These are phyloP conservation scores for Dinoponera quadriceps DNA, from an alignment of 1,140 invertebrate genomes.

Conservation along the genomic window DNA sequence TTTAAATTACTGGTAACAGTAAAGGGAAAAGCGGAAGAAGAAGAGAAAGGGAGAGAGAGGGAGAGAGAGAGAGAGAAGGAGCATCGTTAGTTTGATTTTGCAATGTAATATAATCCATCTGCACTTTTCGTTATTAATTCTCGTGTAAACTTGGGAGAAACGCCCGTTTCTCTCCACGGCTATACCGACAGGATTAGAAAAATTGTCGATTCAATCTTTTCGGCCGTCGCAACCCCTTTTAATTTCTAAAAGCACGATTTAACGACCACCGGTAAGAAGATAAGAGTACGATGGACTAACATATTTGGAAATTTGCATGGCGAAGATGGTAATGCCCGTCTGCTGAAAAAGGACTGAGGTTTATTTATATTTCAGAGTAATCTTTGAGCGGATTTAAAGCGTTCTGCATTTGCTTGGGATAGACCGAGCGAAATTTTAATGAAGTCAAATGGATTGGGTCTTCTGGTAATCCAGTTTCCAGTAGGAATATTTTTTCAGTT, in stretches of 20 bases:
- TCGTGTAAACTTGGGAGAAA: slow-evolving; percentile 14
- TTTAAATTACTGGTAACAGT: slow-evolving; percentile 55
- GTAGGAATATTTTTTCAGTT: slow-evolving; percentile 12
- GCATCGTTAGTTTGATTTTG: slow-evolving; percentile 55
- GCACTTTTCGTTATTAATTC: slow-evolving; percentile 56
- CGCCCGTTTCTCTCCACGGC: background rate
- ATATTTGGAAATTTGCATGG: slow-evolving; percentile 4
- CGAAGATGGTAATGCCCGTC: slow-evolving; percentile 20
- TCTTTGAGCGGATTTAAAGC: slow-evolving; percentile 26
- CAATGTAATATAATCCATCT: slow-evolving; percentile 49
- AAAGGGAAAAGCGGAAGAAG: background rate
- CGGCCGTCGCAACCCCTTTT: background rate
- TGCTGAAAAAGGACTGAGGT: background rate
- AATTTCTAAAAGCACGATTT: background rate
- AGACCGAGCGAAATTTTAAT: slow-evolving; percentile 39
- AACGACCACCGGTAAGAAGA: background rate
- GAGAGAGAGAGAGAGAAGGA: background rate
- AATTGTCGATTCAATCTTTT: background rate
- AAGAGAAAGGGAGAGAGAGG: background rate
- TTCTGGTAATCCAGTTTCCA: background rate
- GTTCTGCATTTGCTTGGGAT: slow-evolving; percentile 35
- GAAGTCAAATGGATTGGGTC: slow-evolving; percentile 24
- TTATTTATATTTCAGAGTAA: slow-evolving; percentile 65
- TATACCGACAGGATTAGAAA: slow-evolving; percentile 10
- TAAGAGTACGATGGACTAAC: background rate